Conservation (phyloP, 1,140 invertebrate species). For the Riptortus pedestris region DNA sequence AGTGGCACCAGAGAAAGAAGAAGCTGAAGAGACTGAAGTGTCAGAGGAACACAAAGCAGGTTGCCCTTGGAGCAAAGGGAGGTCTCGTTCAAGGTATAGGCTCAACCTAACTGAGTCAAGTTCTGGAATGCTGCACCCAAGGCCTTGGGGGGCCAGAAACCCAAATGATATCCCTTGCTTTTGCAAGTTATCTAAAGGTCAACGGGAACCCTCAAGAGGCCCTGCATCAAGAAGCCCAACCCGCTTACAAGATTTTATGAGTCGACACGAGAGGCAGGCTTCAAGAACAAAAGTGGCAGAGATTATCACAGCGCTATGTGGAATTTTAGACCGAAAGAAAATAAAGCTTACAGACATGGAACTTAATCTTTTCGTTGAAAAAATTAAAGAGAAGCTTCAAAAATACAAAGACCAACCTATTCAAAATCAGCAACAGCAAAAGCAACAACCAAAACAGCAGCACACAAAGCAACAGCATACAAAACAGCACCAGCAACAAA, state of each 20-base stretch:
- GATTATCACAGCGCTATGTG: not conserved
- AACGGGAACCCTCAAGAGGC: too few species aligned
- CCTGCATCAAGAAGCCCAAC: not conserved
- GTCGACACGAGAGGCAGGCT: not conserved
- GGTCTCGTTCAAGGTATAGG: not conserved
- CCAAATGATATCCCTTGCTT: conserved; percentile 17
- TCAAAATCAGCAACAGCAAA: not conserved
- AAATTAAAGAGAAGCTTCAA: not conserved
- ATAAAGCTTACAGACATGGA: not conserved
- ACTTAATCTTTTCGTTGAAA: not conserved
- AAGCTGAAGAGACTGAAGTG: not conserved
- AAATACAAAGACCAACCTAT: not conserved
- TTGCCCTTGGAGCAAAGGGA: not conserved
- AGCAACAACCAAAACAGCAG: not conserved
- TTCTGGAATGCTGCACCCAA: conserved; percentile 6
- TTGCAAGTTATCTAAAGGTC: not conserved
- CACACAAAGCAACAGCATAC: not conserved
- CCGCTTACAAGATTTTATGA: not conserved
- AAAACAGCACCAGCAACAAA: not conserved
- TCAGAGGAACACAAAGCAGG: not conserved
- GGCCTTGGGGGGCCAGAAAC: conserved; percentile 20
- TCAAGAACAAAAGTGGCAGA: not conserved
- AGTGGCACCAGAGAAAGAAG: not conserved
- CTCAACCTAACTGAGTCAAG: not conserved
- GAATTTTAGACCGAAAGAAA: not conserved